Evolutionary conservation across 2,797 vertebrate genomes (phyloP), one percentile per base, ranked within the genome.

Genomic region (Alca torda): DNA sequence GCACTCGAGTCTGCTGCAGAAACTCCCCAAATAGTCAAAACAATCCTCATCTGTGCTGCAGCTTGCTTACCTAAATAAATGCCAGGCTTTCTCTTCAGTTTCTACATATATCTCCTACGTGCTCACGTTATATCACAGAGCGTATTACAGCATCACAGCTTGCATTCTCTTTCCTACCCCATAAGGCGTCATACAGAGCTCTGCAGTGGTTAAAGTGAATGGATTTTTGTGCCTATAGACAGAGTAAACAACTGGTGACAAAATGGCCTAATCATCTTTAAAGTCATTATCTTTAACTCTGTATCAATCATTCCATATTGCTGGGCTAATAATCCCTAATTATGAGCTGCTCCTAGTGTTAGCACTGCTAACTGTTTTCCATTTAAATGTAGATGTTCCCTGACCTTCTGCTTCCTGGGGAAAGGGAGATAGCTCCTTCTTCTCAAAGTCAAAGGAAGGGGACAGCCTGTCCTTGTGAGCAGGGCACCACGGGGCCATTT

Each of bases 271-370:
- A 85, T 87, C 17, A 84, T 76, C 69, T 88, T 86, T 77, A 60
- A 91, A 95, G 75, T 92, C 39, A 90, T 96, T 96, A 90, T 25
- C 53, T 76, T 82, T 79, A 87, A 37, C 56, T 78, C 72, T 56
- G 5, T 88, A 89, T 97, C 75, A 90, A 23, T 92, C 69, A 75
- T 90, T 95, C 79, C 45, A 80, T 91, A 95, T 87, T 92, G 63
- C 72, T 72, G 53, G 16, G 73, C 60, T 96, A 94, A 92, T 94
- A 94, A 93, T 91, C n/a, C 37, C 64, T 92, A 92, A 96, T 95
- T 92, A 89, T 86, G 84, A 96, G 41, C 43, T 73, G 39, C 43
- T 93, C 19, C 51, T 89, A 30, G n/a, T 74, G 26, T 84, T 93
- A 95, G 28, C 39, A 68, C 33, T 80, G 5, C 41, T 90, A 93